Conservation (phyloP, 92 coral and sea anemone species). For the Meandrina meandrites region DNA sequence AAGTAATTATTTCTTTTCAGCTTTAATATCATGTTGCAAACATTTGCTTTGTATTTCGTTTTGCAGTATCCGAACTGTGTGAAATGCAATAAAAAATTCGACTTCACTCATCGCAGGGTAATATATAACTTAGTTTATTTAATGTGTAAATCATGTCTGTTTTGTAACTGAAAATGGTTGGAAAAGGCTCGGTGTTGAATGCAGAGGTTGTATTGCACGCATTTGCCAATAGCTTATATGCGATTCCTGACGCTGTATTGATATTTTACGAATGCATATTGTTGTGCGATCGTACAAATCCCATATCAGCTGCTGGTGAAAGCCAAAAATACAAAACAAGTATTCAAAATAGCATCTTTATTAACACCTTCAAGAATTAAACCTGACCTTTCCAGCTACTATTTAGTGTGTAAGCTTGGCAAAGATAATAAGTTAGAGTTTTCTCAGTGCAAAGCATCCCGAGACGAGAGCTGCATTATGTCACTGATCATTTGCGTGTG, state of each 20-base stretch:
- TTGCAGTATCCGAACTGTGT: slow-evolving; percentile 92
- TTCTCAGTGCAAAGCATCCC: no score
- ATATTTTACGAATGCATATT: not conserved
- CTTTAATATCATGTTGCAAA: slow-evolving; percentile 5
- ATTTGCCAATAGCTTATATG: not conserved
- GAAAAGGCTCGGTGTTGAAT: not conserved
- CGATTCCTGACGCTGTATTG: not conserved
- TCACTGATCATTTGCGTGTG: no score
- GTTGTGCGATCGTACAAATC: not conserved
- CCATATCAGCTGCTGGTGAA: not conserved
- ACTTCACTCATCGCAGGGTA: slow-evolving; percentile 97
- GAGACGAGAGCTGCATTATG: no score
- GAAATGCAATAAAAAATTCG: slow-evolving; percentile 89
- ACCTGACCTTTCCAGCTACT: no score
- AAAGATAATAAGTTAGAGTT: no score
- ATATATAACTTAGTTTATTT: not conserved
- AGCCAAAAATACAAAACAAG: no score
- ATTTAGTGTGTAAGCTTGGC: no score
- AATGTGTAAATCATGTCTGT: not conserved
- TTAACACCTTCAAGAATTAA: no score
- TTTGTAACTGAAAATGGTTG: not conserved
- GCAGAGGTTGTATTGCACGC: no score
- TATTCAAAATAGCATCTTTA: not conserved
- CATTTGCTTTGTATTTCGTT: not conserved
- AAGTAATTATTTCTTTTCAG: not conserved